A percentile compares a stretch with the other conserved stretches of the same genome.
phyloP scores from a whole-genome alignment of 2,113 vertebrate genomes.

The Brienomyrus longianalis region DNA sequence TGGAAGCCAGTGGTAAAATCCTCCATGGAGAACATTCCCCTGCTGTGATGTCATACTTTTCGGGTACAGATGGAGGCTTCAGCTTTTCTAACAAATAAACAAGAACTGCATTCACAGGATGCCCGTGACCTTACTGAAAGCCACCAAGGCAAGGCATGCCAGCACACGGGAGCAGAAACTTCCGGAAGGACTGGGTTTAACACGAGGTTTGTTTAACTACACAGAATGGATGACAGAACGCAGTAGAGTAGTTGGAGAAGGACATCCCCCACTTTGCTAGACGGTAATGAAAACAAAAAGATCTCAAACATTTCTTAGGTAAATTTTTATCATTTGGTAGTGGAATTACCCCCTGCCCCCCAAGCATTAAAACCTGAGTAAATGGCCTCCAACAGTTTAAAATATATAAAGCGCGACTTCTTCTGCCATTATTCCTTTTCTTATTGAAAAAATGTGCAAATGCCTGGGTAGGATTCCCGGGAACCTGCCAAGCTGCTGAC shows the following conservation, averaged over 20 bases:
- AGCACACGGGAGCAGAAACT: not conserved
- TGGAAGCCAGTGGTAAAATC: conserved; percentile 46
- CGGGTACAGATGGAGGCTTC: conserved; percentile 17
- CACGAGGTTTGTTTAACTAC: not conserved
- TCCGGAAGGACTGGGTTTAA: not conserved
- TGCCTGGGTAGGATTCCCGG: not conserved
- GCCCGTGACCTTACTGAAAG: not conserved
- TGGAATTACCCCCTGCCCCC: not conserved
- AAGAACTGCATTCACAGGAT: conserved; percentile 10
- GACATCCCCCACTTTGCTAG: not conserved
- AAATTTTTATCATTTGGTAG: not conserved
- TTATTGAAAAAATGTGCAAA: not conserved
- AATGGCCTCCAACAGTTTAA: not conserved
- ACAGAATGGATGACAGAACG: not conserved
- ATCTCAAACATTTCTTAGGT: not conserved
- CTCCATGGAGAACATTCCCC: conserved; percentile 44
- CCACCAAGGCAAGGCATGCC: not conserved
- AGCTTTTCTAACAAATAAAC: conserved; percentile 27
- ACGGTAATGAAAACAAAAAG: not conserved
- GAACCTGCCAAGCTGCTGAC: not conserved
- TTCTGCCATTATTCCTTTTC: not conserved
- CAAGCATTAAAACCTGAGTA: not conserved
- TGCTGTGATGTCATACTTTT: conserved; percentile 46
- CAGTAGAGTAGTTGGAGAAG: not conserved
- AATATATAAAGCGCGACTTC: not conserved